Base-by-base conservation (phyloP, 2,113 vertebrate species). In the Peromyscus leucopus region DNA sequence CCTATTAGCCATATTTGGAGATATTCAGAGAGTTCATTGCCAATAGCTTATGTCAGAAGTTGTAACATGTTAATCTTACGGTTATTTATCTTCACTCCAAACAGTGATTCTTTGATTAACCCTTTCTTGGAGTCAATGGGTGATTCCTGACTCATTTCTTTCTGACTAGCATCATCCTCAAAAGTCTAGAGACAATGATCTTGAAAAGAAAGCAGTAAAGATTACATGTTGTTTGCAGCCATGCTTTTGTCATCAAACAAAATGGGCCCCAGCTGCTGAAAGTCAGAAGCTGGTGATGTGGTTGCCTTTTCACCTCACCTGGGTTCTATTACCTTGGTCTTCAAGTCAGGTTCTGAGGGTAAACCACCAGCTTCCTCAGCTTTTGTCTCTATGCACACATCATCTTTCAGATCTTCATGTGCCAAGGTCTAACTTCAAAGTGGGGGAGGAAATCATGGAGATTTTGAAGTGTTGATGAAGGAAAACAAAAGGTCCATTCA, bases 401-500 rank as follows among this genome's bases (percentile, higher is more conserved):
- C 33, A 61, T 46, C 31, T 46, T 69, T 94, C 21, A 48, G 57
- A 67, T 79, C 61, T 74, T 39, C n/a, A 61, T 65, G 24, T 1
- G 75, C 3, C 33, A 74, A 71, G 7, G 10, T 79, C 48, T 96
- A 79, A 91, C 0, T 90, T 57, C 67, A 28, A 5, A 75, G 51
- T 33, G 2, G 9, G 21, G 69, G 46, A 95, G 33, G 24, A 96
- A 96, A 51, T 95, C 90, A 78, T 21, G 31, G 0, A 33, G 9
- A 24, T 17, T 33, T 97, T 63, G 78, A 94, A 84, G 5, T 85
- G 16, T 21, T 1, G 9, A 63, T 26, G 26, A 84, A 93, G 80
- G 17, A 13, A 74, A 96, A 96, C n/a, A 96, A 97, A 96, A 1
- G 28, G 4, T 46, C 15, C 1, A 12, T 98, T 97, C 28, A 91